phyloP scores from a whole-genome alignment of 1,140 invertebrate species.

The Drosophila arawakana region DNA sequence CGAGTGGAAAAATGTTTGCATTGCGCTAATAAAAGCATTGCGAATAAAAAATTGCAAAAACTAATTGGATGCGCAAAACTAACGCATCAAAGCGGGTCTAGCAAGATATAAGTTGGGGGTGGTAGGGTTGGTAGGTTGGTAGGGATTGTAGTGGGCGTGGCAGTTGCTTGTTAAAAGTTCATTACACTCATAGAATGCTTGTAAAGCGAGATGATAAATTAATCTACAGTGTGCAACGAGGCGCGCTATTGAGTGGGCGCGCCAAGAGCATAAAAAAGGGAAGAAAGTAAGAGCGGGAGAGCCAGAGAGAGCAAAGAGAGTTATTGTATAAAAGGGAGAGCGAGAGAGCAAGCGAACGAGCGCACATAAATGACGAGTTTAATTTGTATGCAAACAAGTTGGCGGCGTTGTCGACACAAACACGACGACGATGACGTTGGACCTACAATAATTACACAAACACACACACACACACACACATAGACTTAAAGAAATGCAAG shows the following conservation, averaged over 20 bases:
- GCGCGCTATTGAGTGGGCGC: conserved; percentile 77
- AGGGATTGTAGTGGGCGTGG: conserved; percentile 47
- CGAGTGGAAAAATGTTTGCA: conserved; percentile 69
- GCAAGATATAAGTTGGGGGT: neutral
- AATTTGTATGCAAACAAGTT: conserved; percentile 83
- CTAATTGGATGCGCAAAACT: conserved; percentile 77
- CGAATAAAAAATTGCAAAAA: conserved; percentile 59
- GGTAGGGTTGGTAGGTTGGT: neutral
- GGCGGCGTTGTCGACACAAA: conserved; percentile 75
- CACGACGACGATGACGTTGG: conserved; percentile 67
- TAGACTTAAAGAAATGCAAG: conserved; percentile 42
- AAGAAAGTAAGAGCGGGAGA: conserved; percentile 6
- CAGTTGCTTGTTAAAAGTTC: conserved; percentile 80
- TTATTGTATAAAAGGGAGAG: neutral
- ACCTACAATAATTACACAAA: conserved; percentile 72
- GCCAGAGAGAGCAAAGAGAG: neutral
- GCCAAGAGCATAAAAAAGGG: conserved; percentile 29
- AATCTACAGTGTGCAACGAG: conserved; percentile 78
- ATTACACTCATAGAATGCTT: conserved; percentile 82
- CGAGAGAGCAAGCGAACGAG: conserved; percentile 1
- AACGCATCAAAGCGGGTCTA: conserved; percentile 31
- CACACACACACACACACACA: conserved; percentile 43
- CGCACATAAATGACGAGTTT: conserved; percentile 79
- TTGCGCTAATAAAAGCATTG: conserved; percentile 75
- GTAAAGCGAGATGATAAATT: conserved; percentile 83